phyloP scores from a whole-genome alignment of 2,113 vertebrate genomes.

The Tachuris rubrigastra region DNA sequence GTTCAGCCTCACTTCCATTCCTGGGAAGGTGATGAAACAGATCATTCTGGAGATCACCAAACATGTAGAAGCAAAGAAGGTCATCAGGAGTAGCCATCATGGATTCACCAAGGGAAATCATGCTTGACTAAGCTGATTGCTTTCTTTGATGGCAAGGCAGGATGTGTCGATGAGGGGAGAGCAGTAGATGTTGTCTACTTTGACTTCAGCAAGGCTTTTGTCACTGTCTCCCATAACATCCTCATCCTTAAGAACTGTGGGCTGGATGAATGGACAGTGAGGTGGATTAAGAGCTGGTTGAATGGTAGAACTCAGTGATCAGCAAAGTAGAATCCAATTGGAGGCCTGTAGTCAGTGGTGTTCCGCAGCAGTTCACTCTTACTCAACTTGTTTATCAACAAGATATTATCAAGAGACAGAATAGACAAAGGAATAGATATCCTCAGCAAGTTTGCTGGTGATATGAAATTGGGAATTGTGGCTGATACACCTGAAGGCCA shows the following conservation, averaged over 20 bases:
- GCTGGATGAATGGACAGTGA: background rate
- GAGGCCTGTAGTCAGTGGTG: background rate
- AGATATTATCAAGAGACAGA: background rate
- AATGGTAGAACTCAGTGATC: background rate
- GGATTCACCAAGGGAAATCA: background rate
- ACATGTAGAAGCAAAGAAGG: background rate
- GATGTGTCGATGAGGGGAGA: background rate
- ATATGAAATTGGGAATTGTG: background rate
- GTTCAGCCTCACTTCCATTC: background rate
- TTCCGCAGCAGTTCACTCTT: fast-evolving
- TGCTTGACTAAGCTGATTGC: background rate
- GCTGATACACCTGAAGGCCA: background rate
- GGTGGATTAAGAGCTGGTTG: background rate
- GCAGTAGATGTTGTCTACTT: background rate
- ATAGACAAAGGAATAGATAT: fast-evolving
- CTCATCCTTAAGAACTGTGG: background rate
- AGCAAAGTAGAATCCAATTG: background rate
- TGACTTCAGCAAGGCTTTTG: background rate
- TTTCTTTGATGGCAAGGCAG: background rate
- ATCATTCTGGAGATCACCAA: background rate
- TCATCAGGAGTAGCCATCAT: background rate
- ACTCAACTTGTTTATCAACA: background rate
- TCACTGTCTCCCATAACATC: background rate
- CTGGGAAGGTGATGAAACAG: background rate
- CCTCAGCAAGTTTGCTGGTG: background rate